A percentile compares a stretch with the other conserved stretches of the same genome.
These are phyloP conservation scores for Clupea harengus DNA, from an alignment of 2,113 vertebrate species.

Conservation along the genomic window DNA sequence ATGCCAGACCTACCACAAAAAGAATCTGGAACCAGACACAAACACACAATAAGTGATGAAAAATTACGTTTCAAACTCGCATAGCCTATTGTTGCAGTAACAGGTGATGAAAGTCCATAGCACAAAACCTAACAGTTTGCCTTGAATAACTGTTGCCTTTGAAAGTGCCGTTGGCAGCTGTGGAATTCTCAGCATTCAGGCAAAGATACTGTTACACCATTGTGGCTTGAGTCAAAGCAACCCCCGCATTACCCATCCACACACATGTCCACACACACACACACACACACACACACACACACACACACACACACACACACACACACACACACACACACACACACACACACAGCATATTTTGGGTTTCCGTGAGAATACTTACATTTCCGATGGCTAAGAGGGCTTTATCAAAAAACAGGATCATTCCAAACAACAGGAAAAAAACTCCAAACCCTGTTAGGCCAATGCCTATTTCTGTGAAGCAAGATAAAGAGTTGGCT, in stretches of 20 bases:
- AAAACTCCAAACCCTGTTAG: slow-evolving; percentile 96
- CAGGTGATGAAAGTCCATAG: not conserved
- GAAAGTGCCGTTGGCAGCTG: not conserved
- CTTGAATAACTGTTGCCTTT: not conserved
- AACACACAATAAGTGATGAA: not conserved
- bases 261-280: not conserved
- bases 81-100: not conserved
- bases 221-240: not conserved
- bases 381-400: slow-evolving; percentile 97
- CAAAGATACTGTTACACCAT: not conserved
- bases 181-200: slow-evolving; percentile 17
- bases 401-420: slow-evolving; percentile 98
- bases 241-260: not conserved
- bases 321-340: not conserved
- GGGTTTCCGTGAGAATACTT: slow-evolving; percentile 65
- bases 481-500: slow-evolving; percentile 45
- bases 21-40: slow-evolving; percentile 78
- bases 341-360: not conserved
- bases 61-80: not conserved
- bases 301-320: not conserved
- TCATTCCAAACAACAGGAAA: slow-evolving; percentile 98
- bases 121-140: not conserved
- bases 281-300: not conserved
- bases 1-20: slow-evolving; percentile 93
- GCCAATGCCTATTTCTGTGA: slow-evolving; percentile 95